Conservation (phyloP, 2,113 vertebrate species). For the Brienomyrus longianalis region DNA sequence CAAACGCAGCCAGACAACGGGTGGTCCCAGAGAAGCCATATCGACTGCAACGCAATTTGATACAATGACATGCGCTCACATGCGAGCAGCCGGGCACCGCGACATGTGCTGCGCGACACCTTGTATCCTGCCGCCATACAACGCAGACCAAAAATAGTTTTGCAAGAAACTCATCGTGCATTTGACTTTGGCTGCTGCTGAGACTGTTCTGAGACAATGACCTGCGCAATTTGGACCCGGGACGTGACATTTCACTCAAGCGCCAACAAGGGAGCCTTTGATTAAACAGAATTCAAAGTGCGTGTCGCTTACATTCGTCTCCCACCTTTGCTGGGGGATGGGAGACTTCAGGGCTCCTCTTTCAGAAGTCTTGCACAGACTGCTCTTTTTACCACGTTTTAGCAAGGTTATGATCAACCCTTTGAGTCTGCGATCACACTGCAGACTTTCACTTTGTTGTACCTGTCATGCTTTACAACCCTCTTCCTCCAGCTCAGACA, state of each 20-base stretch:
- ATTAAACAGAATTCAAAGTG: not conserved
- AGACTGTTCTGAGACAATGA: not conserved
- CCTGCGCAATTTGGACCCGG: not conserved
- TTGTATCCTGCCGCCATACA: not conserved
- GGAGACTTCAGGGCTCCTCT: not conserved
- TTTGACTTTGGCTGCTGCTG: not conserved
- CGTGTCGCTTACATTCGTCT: not conserved
- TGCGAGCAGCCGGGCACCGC: not conserved
- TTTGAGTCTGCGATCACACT: not conserved
- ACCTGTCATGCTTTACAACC: not conserved
- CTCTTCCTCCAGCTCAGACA: not conserved
- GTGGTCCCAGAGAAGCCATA: not conserved
- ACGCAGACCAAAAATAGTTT: not conserved
- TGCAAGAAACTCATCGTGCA: not conserved
- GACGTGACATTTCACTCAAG: not conserved
- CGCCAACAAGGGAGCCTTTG: not conserved
- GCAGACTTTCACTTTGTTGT: not conserved
- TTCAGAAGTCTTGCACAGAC: not conserved
- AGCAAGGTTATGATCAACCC: not conserved
- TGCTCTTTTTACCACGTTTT: not conserved
- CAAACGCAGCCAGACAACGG: not conserved
- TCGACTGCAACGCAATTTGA: not conserved
- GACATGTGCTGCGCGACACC: not conserved
- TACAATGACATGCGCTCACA: not conserved
- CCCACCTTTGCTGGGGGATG: not conserved